Base-by-base conservation (phyloP, 2,113 vertebrate genomes). In the Hemichromis elongatus region DNA sequence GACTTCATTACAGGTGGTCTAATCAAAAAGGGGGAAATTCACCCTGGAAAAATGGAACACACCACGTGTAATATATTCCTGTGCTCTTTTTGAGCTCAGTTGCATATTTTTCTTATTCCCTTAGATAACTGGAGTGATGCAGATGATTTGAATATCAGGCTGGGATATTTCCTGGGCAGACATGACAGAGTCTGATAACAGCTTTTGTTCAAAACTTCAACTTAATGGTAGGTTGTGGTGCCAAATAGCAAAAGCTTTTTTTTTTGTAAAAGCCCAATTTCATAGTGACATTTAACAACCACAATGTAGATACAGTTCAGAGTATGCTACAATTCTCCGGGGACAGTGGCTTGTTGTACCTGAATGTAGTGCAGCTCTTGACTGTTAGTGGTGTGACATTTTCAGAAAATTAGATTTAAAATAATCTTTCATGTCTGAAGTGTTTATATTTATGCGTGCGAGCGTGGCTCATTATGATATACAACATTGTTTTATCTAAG, bases 1-100 rank as follows among this genome's bases (percentile, higher is more conserved):
- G 35, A 50, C 28, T 77, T 81, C 79, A 87, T 87, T 77, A 83
- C 45, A 88, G 55, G 54, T 66, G 33, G 47, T 45, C 24, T 56
- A 61, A 47, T 66, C 55, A 63, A n/a, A 56, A 0, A 53, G 61
- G 10, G 26, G 33, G 61, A 11, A 52, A 52, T 75, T 52, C 45
- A 52, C 45, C 19, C 33, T 37, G 26, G 37, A 55, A 73, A 42
- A 26, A 1, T 9, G 18, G 45, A 75, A 75, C 13, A 75, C 18
- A 52, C 18, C 28, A 1, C 0, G 1, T 52, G 10, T 26, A 28
- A 61, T 26, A 21, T 68, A 70, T 61, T 52, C 9, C 21, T 33
- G 4, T 18, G 35, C 14, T 3, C 6, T 9, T 47, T 56, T 4
- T 50, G 13, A 37, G 45, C 4, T 79, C 52, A 52, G 4, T 42